Evolutionary conservation across 2,888 invertebrate species (phyloP).

Genomic region (Coleophora flavipennella): DNA sequence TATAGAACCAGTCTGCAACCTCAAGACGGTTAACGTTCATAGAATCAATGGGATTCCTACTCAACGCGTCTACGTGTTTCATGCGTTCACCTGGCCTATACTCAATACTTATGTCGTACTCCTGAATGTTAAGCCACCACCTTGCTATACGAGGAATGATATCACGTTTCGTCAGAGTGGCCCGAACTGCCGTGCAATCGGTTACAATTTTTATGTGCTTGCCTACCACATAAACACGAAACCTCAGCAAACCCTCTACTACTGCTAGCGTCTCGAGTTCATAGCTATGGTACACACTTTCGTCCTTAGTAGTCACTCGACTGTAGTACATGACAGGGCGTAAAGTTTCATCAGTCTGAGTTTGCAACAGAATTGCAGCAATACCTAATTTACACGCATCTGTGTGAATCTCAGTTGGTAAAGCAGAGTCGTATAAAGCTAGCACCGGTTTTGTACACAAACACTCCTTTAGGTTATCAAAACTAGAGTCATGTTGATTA

Average conservation of each 20-base stretch:
- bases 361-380: conserved; percentile 24
- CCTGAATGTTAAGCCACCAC: conserved; percentile 29
- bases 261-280: conserved; percentile 32
- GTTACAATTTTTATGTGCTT: conserved; percentile 17
- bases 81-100: conserved; percentile 26
- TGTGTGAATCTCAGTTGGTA: conserved; percentile 21
- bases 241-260: conserved; percentile 20
- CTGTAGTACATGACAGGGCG: conserved; percentile 27
- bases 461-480: conserved; percentile 1
- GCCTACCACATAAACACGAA: conserved; percentile 19
- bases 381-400: conserved; percentile 23
- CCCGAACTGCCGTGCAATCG: conserved; percentile 27
- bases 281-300: conserved; percentile 28
- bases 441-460: conserved; percentile 16
- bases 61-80: conserved; percentile 30
- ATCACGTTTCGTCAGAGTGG: conserved; percentile 22
- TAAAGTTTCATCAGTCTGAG: conserved; percentile 12
- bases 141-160: conserved; percentile 25
- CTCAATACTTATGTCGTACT: conserved; percentile 25
- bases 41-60: conserved; percentile 20
- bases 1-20: conserved; percentile 19
- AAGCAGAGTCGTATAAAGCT: conserved; percentile 17
- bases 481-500: neutral
- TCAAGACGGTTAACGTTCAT: conserved; percentile 13
- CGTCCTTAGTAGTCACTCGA: conserved; percentile 19